Percentiles rank a stretch among this genome's conserved stretches.
These are phyloP conservation scores for Malacoraja senta DNA, from an alignment of 2,797 vertebrate species.

Conservation along the genomic window DNA sequence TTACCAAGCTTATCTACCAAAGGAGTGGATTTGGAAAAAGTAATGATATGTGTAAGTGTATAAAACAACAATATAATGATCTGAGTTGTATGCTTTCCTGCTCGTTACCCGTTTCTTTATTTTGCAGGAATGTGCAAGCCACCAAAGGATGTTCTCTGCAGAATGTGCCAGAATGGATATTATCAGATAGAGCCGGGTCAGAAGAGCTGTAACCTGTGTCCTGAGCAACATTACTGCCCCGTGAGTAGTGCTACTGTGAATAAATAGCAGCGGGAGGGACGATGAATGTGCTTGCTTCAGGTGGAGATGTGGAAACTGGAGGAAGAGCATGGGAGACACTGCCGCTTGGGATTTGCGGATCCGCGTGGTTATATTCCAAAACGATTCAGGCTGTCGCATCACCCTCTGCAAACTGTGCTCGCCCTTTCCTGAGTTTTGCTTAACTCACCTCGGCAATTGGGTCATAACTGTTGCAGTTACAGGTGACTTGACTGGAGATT, in stretches of 20 bases:
- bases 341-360: not conserved
- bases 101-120: not conserved
- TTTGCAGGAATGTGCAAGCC: slow-evolving; percentile 70
- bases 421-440: not conserved
- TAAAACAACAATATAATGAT: not conserved
- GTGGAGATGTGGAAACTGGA: not conserved
- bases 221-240: slow-evolving; percentile 80
- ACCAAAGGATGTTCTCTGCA: slow-evolving; percentile 59
- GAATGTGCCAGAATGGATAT: slow-evolving; percentile 66
- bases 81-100: not conserved
- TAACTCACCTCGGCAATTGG: not conserved
- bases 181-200: slow-evolving; percentile 68
- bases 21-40: not conserved
- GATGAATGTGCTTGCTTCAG: too few species aligned
- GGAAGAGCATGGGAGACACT: not conserved
- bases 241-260: slow-evolving; percentile 56
- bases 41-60: too few species aligned
- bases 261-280: not conserved
- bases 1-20: not conserved
- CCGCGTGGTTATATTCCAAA: not conserved
- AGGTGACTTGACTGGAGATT: not conserved
- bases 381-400: not conserved
- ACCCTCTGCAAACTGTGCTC: not conserved
- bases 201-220: slow-evolving; percentile 71
- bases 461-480: not conserved